Conservation (phyloP, 2,797 vertebrate species). For the Molothrus aeneus region DNA sequence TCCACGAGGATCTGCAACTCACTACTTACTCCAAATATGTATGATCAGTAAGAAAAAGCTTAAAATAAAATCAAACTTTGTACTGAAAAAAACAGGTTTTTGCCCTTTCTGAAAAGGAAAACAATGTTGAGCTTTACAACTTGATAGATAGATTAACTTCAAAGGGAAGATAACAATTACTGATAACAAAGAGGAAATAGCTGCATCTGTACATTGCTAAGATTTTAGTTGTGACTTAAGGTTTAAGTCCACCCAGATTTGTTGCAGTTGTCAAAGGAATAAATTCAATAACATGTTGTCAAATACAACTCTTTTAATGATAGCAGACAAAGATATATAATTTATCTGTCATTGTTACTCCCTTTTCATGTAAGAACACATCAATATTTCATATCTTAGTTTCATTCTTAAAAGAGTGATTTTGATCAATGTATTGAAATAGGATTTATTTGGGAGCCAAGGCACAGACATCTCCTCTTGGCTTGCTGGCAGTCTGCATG, state of each 20-base stretch:
- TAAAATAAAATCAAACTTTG: neutral
- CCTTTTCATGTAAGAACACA: neutral
- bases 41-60: neutral
- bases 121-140: neutral
- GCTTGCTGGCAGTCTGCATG: neutral
- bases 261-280: neutral
- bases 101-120: neutral
- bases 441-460: neutral
- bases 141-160: neutral
- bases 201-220: neutral
- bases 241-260: neutral
- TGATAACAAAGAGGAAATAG: neutral
- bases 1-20: neutral
- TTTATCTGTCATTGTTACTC: neutral
- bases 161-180: conserved; percentile 17
- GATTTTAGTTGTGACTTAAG: neutral
- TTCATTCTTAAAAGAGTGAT: neutral
- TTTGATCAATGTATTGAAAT: neutral
- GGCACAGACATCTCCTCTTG: neutral
- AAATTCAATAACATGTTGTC: neutral
- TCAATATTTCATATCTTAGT: neutral
- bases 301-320: neutral
- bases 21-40: neutral
- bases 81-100: neutral
- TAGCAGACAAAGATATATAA: neutral